Base-by-base conservation (phyloP, 2,888 invertebrate genomes). In the Syrphus vitripennis region DNA sequence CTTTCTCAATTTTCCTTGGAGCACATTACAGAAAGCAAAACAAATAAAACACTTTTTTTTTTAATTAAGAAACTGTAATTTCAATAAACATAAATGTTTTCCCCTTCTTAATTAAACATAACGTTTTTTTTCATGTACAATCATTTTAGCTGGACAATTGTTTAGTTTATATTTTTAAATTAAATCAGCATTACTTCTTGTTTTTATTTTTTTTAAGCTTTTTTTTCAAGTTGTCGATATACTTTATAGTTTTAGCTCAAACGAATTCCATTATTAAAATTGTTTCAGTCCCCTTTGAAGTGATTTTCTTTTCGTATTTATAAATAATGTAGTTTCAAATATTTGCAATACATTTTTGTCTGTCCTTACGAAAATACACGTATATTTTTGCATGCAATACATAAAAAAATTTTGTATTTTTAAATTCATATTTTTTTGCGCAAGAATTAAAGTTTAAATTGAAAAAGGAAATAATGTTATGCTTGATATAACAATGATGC, bases 41-140 rank as follows among this genome's bases (percentile, higher is more conserved):
- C n/a, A n/a, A 78, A 70, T 78, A 42, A 72, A 81, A 84, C 57
- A 59, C 14, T 12, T 91, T 90, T 90, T 90, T 90, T 90, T 90
- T 90, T 92, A 91, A 92, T 92, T 92, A 92, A 92, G 92, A 92
- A 92, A 92, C 92, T 92, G 92, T 92, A 92, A 92, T 92, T 92
- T 92, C 92, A 92, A 92, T 92, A 92, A 92, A 92, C 92, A 92
- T 92, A 92, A 92, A 92, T 82, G 63, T 78, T 84, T 82, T 82
- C 82, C 34, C 80, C 82, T n/a, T 88, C 83, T 87, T 86, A 69
- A 57, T 87, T 79, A 83, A 87, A 75, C 75, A 72, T 83, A 50
- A 75, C 82, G 65, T 83, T 87, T 77, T 59, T 65, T 72, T 74
- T 71, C 65, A 77, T 77, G 77, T 81, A 77, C 76, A 81, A 77